phyloP scores from a whole-genome alignment of 2,113 vertebrate species.

The Cryptotis parvus region DNA sequence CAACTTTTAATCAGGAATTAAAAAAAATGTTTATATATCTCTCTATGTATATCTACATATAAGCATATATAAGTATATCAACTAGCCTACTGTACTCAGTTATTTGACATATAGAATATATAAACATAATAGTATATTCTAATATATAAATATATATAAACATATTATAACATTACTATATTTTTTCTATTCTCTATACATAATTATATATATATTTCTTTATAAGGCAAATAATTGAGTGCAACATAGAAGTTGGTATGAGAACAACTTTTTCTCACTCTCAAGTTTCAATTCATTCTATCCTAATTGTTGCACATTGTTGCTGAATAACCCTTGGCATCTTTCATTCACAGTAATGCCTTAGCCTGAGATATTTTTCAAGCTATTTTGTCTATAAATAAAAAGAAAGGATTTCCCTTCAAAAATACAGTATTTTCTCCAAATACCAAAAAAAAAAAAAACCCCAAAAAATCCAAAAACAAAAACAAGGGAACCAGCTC shows the following conservation, averaged over 20 bases:
- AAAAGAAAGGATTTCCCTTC: background rate
- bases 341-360: slow-evolving; percentile 46
- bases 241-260: background rate
- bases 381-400: background rate
- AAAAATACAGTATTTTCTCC: slow-evolving; percentile 49
- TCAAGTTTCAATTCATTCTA: slow-evolving; percentile 21
- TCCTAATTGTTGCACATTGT: background rate
- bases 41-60: too few species aligned
- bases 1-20: slow-evolving; percentile 41
- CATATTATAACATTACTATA: too few species aligned
- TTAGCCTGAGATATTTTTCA: slow-evolving; percentile 50
- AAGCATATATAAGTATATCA: too few species aligned
- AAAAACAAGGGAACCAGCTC: slow-evolving; percentile 44
- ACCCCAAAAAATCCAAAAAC: too few species aligned
- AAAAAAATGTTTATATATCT: too few species aligned
- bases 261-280: slow-evolving; percentile 19
- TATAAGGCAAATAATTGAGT: background rate
- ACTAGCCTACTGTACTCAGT: too few species aligned
- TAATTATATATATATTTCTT: background rate
- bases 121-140: too few species aligned
- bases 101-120: too few species aligned
- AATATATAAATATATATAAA: too few species aligned
- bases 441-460: slow-evolving; percentile 8
- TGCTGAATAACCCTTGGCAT: slow-evolving; percentile 43
- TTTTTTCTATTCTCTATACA: too few species aligned